A percentile compares a stretch with the other conserved stretches of the same genome.
phyloP scores from a whole-genome alignment of 2,113 vertebrate species.

The Petromus typicus region DNA sequence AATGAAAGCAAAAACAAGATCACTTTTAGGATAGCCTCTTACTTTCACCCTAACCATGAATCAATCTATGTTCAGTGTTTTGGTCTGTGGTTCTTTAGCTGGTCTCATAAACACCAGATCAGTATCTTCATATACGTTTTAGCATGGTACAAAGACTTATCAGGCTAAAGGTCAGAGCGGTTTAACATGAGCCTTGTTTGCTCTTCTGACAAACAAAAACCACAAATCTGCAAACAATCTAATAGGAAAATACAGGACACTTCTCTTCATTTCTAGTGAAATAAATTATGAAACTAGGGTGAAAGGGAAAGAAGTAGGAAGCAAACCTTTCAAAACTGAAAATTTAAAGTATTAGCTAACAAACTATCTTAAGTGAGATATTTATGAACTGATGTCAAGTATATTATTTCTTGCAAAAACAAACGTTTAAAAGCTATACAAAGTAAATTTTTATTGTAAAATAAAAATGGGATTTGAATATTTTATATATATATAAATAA shows the following conservation, averaged over 20 bases:
- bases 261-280: background rate
- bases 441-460: constrained; percentile 38
- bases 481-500: background rate
- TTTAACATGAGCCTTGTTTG: background rate
- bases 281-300: background rate
- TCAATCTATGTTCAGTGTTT: background rate
- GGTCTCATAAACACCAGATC: background rate
- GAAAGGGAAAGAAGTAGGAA: constrained; percentile 32
- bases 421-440: background rate
- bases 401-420: constrained; percentile 48
- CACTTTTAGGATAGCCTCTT: background rate
- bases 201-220: background rate
- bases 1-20: constrained; percentile 35
- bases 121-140: background rate
- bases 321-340: background rate
- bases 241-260: background rate
- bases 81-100: background rate
- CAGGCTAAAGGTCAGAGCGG: background rate
- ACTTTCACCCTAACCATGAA: background rate
- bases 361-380: constrained; percentile 26
- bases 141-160: background rate
- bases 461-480: background rate
- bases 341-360: constrained; percentile 24
- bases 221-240: background rate
- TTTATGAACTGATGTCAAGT: background rate